Percentiles rank a stretch among this genome's conserved stretches.
phyloP scores from a whole-genome alignment of 2,888 invertebrate genomes.

The Rhogogaster chlorosoma region DNA sequence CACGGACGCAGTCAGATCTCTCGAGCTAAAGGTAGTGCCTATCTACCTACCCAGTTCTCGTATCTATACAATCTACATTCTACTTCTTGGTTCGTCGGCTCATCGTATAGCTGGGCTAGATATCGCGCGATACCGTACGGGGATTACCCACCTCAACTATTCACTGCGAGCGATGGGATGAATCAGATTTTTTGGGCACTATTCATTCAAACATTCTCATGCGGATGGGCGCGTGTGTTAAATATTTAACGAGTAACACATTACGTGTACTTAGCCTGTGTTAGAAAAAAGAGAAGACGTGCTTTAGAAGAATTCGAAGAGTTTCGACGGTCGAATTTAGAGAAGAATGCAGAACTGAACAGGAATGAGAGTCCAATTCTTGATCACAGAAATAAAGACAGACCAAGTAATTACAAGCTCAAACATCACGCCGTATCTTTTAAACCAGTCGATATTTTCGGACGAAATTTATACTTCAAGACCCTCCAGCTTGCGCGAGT shows the following conservation, averaged over 20 bases:
- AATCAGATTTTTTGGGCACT: background rate
- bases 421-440: background rate
- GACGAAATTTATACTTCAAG: background rate
- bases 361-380: background rate
- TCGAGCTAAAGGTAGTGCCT: background rate
- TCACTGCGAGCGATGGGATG: background rate
- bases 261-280: background rate
- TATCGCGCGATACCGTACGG: slow-evolving; percentile 14
- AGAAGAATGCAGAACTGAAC: background rate
- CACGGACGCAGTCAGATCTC: slow-evolving; percentile 31
- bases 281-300: background rate
- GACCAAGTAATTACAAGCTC: background rate
- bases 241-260: background rate
- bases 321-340: background rate
- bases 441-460: background rate
- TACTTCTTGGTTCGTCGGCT: background rate
- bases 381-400: background rate
- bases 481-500: background rate
- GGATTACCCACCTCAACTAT: slow-evolving; percentile 9
- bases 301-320: background rate
- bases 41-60: background rate
- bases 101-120: background rate
- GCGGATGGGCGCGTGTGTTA: background rate
- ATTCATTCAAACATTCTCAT: background rate
- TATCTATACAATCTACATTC: slow-evolving; percentile 47